Evolutionary conservation across 92 coral and sea anemone genomes (phyloP).

Genomic region (Epizoanthus stellaris): DNA sequence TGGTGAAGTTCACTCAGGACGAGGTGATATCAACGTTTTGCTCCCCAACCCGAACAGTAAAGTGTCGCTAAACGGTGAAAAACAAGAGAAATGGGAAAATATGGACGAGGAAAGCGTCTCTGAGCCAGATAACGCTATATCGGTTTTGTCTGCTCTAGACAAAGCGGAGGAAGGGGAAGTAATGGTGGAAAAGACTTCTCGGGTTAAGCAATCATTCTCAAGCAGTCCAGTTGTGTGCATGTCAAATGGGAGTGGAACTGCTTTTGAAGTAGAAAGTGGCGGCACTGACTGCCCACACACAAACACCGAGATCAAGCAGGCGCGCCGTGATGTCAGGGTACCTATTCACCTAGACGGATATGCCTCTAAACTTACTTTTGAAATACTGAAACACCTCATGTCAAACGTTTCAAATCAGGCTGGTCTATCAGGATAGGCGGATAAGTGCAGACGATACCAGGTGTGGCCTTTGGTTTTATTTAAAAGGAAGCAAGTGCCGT

Average conservation of each 20-base stretch:
- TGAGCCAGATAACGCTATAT: background rate
- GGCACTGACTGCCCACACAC: background rate
- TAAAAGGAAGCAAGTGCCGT: no score
- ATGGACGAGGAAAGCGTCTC: background rate
- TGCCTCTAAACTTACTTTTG: constrained; percentile 4
- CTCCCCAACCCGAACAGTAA: no score
- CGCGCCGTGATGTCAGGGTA: background rate
- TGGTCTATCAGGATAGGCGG: no score
- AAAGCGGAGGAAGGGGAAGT: background rate
- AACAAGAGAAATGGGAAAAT: no score
- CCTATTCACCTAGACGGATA: background rate
- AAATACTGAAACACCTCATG: constrained; percentile 15
- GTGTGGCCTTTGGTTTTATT: no score
- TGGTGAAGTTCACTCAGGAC: no score
- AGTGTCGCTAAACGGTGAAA: no score
- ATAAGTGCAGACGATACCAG: no score
- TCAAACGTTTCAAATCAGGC: background rate
- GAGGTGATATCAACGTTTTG: no score
- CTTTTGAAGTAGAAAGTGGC: background rate
- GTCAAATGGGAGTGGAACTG: background rate
- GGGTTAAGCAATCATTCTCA: background rate
- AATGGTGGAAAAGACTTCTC: background rate
- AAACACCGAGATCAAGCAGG: background rate
- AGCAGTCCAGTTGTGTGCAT: background rate
- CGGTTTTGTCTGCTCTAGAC: background rate